phyloP scores from a whole-genome alignment of 2,113 vertebrate genomes.

The Pipa parva region DNA sequence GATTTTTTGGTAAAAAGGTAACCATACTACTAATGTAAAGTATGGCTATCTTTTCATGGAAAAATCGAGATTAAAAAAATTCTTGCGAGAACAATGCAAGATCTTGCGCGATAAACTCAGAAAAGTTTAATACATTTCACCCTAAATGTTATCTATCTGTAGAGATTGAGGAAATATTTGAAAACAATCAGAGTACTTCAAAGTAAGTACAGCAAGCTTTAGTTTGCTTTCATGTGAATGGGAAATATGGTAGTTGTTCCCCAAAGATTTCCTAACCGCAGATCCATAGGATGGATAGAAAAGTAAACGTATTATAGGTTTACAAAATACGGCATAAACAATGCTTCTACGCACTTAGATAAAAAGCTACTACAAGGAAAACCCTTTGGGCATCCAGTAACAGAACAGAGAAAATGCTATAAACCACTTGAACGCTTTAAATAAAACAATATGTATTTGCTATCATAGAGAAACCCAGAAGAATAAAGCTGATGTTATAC shows the following conservation, averaged over 20 bases:
- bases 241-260: slow-evolving; percentile 4
- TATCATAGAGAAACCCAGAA: background rate
- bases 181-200: background rate
- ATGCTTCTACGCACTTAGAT: background rate
- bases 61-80: no score
- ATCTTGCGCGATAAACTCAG: no score
- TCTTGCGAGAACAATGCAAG: no score
- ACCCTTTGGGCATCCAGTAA: background rate
- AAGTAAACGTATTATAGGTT: slow-evolving; percentile 11
- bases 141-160: no score
- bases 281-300: background rate
- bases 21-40: no score
- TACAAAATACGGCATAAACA: background rate
- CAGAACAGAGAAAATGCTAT: background rate
- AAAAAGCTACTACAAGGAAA: slow-evolving; percentile 8
- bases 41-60: no score
- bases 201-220: slow-evolving; percentile 7
- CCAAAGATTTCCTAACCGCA: background rate
- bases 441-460: background rate
- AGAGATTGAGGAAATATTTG: no score
- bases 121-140: no score
- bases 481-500: background rate
- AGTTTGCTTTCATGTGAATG: slow-evolving; percentile 25
- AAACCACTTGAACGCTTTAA: background rate
- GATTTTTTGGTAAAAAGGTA: no score